Base-by-base conservation (phyloP, 2,888 invertebrate species). In the Eudemis profundana region DNA sequence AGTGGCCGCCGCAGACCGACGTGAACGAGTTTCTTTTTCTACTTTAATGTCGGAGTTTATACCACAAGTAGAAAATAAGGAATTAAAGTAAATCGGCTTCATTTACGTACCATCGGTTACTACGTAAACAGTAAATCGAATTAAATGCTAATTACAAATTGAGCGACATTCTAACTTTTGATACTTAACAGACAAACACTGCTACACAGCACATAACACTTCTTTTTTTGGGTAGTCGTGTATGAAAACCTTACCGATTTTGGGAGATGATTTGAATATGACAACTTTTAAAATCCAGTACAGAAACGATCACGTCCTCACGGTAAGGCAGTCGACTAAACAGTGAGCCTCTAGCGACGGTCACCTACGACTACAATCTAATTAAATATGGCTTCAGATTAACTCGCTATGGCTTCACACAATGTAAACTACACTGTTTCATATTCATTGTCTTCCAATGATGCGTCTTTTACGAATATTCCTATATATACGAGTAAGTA, bases 361-460 rank as follows among this genome's bases (percentile, higher is more conserved):
- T 79, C 82, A 84, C 83, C 82, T 79, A 81, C 78, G 76, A 77
- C 78, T 79, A 87, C 90, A 92, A 91, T 92, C 89, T 89, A 92
- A 92, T 92, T 92, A 92, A 89, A 87, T 89, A 92, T 71, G 91
- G 91, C 90, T 92, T 92, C 91, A 84, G 91, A 92, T 92, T 92
- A 92, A 83, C 86, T 81, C 75, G 63, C 73, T 89, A 78, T 70
- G 91, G 91, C 87, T 91, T 91, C 91, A 81, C 81, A 84, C 84
- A 64, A 49, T 61, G 66, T 62, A 85, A 84, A 85, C 88, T 90
- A 85, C 86, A 85, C 78, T 76, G 82, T 90, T 89, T 87, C 90
- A 88, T 89, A 85, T 85, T 86, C 85, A 76, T 81, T 77, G 77
- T 80, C 71, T 56, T 61, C 42, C 61, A 38, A 42, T 51, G 49